phyloP scores from a whole-genome alignment of 2,888 invertebrate species.

The Drosophila fungiperda region DNA sequence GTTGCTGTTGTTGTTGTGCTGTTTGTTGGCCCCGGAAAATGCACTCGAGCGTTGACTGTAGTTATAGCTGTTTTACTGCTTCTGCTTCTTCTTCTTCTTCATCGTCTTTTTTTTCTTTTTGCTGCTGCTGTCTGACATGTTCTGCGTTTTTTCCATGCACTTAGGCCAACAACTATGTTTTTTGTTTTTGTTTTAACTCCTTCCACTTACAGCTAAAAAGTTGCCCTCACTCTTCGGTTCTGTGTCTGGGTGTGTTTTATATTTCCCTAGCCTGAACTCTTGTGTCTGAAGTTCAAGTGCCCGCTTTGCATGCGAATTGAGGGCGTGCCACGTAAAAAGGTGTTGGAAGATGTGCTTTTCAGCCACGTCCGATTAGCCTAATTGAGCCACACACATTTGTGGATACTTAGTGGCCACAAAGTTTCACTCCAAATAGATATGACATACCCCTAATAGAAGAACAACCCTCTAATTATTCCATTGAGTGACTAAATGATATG shows the following conservation, averaged over 20 bases:
- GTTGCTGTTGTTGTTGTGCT: conserved; percentile 31
- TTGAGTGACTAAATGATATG: background rate
- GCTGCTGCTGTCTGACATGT: conserved; percentile 76
- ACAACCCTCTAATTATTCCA: background rate
- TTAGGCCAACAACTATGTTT: conserved; percentile 39
- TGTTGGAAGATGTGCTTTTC: conserved; percentile 28
- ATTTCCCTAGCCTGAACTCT: conserved; percentile 36
- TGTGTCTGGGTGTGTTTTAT: conserved; percentile 53
- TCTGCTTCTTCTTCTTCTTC: conserved; percentile 26
- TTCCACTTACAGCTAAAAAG: conserved; percentile 13
- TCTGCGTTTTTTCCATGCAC: conserved; percentile 61
- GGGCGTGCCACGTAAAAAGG: conserved; percentile 48
- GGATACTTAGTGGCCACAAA: conserved; percentile 1
- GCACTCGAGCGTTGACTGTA: conserved; percentile 75
- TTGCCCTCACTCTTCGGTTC: conserved; percentile 13
- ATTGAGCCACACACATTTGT: conserved; percentile 26
- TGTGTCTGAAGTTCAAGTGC: conserved; percentile 62
- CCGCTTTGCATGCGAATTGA: conserved; percentile 50
- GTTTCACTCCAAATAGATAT: background rate
- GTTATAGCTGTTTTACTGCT: conserved; percentile 50
- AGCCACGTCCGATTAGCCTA: conserved; percentile 48
- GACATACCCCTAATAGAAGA: background rate
- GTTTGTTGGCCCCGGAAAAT: conserved; percentile 77
- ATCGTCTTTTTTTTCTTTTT: conserved; percentile 29
- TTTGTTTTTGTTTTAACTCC: conserved; percentile 10